Base-by-base conservation (phyloP, 2,797 vertebrate species). In the Mycteria americana region DNA sequence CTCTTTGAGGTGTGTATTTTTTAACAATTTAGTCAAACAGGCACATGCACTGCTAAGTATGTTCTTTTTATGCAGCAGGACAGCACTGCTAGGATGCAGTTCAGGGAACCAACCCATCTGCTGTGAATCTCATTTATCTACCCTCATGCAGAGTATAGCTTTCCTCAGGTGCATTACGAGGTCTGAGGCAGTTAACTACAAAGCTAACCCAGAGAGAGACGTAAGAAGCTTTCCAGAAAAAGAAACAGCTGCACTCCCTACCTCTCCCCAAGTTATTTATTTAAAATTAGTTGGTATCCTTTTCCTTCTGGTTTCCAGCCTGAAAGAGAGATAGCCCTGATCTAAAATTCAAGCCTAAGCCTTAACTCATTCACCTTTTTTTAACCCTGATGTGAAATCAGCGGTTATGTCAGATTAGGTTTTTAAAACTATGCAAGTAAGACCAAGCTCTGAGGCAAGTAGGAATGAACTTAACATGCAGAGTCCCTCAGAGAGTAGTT, bases 11-110 rank as follows among this genome's bases (percentile, higher is more conserved):
- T 73, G 9, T 43, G 7, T 39, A 43, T 88, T 93, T 88, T 93
- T 96, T 83, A 95, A 93, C 91, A 90, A 85, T 91, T 92, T 90
- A 87, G 33, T 51, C 69, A 93, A 80, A 86, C 10, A 93, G 25
- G 27, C 17, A 93, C 11, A 24, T 59, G 43, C 39, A 59, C 62
- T 62, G 28, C 17, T 75, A 84, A 54, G 24, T 35, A 62, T 1
- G 7, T 86, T 72, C 35, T 79, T 86, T 77, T 81, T 33, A 85
- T 45, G 43, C 39, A 80, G 18, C 59, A 91, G 46, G 60, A 81
- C 53, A 96, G 22, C 19, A 62, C 24, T 77, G 11, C 65, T 64
- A 24, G 24, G 24, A 18, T 27, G 59, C 14, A 81, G 35, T 81
- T 92, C 54, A 67, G 37, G 14, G 14, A 74, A 67, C n/a, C 17